A percentile compares a stretch with the other conserved stretches of the same genome.
Evolutionary conservation across 2,888 invertebrate genomes (phyloP).

Genomic region (Drosophila anomalata): DNA sequence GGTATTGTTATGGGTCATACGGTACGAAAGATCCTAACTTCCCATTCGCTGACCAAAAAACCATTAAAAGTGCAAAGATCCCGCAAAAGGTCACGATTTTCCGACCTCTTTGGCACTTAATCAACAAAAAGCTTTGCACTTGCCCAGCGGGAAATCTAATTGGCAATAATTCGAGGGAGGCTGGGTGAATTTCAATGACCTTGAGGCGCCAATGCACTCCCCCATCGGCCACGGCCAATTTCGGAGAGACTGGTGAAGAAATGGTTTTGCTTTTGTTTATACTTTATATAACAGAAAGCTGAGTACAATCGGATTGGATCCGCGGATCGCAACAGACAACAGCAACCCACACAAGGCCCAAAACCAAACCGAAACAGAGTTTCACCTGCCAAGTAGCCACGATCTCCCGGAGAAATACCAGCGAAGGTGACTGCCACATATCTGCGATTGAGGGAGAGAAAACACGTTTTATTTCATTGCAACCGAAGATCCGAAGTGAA

Average conservation of each 20-base stretch:
- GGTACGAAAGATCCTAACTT: background rate
- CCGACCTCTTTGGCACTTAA: conserved; percentile 42
- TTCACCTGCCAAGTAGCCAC: conserved; percentile 66
- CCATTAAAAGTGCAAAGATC: conserved; percentile 23
- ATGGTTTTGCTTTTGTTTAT: conserved; percentile 34
- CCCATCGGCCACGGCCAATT: conserved; percentile 38
- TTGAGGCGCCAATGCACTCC: conserved; percentile 66
- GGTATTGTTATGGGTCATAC: too few species aligned
- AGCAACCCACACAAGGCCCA: conserved; percentile 52
- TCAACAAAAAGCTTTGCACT: conserved; percentile 9
- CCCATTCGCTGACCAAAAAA: background rate
- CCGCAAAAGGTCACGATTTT: conserved; percentile 4
- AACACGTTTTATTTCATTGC: conserved; percentile 66
- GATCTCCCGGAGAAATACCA: conserved; percentile 40
- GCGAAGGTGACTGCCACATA: conserved; percentile 48
- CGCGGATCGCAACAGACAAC: conserved; percentile 23
- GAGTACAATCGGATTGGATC: conserved; percentile 34
- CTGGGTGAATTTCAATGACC: conserved; percentile 70
- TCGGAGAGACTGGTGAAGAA: conserved; percentile 26
- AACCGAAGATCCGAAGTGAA: conserved; percentile 66
- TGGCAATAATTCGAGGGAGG: conserved; percentile 11
- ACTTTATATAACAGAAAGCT: conserved; percentile 59
- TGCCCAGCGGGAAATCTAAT: conserved; percentile 24
- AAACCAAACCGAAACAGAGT: conserved; percentile 38
- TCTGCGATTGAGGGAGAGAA: conserved; percentile 34